phyloP scores from a whole-genome alignment of 2,888 invertebrate species.

The Amorpha juglandis region DNA sequence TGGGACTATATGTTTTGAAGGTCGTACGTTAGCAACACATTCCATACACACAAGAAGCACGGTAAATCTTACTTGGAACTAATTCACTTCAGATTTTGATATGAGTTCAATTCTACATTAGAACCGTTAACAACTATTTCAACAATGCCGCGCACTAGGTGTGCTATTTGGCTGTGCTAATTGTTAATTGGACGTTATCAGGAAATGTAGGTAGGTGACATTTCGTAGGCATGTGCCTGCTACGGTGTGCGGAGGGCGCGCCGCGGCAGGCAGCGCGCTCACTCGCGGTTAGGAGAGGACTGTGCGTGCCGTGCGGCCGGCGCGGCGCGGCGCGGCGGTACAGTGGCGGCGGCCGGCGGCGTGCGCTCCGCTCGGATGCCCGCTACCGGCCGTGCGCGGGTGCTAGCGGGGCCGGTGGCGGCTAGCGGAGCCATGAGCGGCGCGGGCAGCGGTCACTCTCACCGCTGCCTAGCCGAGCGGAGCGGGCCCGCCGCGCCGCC shows the following conservation, averaged over 20 bases:
- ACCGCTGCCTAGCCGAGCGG: slow-evolving; percentile 41
- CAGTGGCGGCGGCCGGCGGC: slow-evolving; percentile 41
- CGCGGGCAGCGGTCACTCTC: slow-evolving; percentile 45
- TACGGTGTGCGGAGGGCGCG: slow-evolving; percentile 68
- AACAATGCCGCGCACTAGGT: slow-evolving; percentile 58
- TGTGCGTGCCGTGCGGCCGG: slow-evolving; percentile 64
- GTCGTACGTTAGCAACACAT: slow-evolving; percentile 75
- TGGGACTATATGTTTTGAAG: slow-evolving; percentile 58
- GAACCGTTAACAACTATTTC: slow-evolving; percentile 45
- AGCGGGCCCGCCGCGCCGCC: slow-evolving; percentile 31
- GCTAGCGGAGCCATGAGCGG: slow-evolving; percentile 42
- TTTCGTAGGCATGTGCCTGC: slow-evolving; percentile 75
- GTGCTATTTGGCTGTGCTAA: slow-evolving; percentile 70
- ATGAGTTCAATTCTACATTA: slow-evolving; percentile 34
- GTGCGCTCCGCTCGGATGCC: slow-evolving; percentile 36
- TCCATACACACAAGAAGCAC: slow-evolving; percentile 57
- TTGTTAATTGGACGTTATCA: slow-evolving; percentile 72
- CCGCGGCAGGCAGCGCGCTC: slow-evolving; percentile 81
- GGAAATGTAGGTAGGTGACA: slow-evolving; percentile 71
- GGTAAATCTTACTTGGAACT: slow-evolving; percentile 54
- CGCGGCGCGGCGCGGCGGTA: no score
- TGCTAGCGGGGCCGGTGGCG: slow-evolving; percentile 41
- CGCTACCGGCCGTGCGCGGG: slow-evolving; percentile 25
- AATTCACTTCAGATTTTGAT: slow-evolving; percentile 53
- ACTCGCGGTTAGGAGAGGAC: slow-evolving; percentile 79